A percentile compares a stretch with the other conserved stretches of the same genome.
Conservation (phyloP, 1,140 invertebrate genomes). For the Drosophila nigrodunni region DNA sequence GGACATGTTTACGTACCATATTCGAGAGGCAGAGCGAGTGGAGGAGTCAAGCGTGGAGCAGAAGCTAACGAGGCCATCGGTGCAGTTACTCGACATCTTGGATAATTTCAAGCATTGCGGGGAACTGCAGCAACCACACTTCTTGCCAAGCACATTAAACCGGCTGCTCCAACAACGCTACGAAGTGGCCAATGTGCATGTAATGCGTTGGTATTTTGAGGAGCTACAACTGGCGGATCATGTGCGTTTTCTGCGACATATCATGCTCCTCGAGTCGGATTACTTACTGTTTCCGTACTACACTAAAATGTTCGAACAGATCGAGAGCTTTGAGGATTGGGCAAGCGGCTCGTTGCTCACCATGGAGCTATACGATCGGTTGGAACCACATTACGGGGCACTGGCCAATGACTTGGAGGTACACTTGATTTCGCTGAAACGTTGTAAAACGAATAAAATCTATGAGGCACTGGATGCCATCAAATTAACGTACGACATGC, state of each 20-base stretch:
- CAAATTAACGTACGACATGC: slow-evolving; percentile 56
- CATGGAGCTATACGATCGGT: slow-evolving; percentile 55
- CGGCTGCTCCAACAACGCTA: slow-evolving; percentile 56
- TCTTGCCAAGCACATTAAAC: slow-evolving; percentile 19
- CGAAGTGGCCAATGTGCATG: slow-evolving; percentile 59
- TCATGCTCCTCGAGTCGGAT: slow-evolving; percentile 70
- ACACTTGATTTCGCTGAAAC: slow-evolving; percentile 44
- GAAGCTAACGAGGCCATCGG: slow-evolving; percentile 3
- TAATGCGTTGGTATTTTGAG: slow-evolving; percentile 65
- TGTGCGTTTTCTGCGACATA: slow-evolving; percentile 66
- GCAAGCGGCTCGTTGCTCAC: slow-evolving; percentile 55
- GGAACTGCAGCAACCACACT: not conserved
- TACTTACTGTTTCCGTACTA: slow-evolving; percentile 71
- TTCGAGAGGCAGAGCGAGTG: not conserved
- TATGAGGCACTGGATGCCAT: slow-evolving; percentile 68
- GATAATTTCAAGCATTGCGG: slow-evolving; percentile 10
- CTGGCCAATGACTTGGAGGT: slow-evolving; percentile 51
- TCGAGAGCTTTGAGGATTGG: slow-evolving; percentile 68
- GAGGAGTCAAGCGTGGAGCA: slow-evolving; percentile 3
- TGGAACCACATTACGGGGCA: slow-evolving; percentile 38
- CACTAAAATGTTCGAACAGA: slow-evolving; percentile 63
- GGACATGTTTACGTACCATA: slow-evolving; percentile 8
- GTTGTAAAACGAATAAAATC: slow-evolving; percentile 49
- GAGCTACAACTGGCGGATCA: slow-evolving; percentile 57
- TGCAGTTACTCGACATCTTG: slow-evolving; percentile 16